A percentile compares a stretch with the other conserved stretches of the same genome.
Evolutionary conservation across 2,113 vertebrate species (phyloP).

Genomic region (Ahaetulla prasina): DNA sequence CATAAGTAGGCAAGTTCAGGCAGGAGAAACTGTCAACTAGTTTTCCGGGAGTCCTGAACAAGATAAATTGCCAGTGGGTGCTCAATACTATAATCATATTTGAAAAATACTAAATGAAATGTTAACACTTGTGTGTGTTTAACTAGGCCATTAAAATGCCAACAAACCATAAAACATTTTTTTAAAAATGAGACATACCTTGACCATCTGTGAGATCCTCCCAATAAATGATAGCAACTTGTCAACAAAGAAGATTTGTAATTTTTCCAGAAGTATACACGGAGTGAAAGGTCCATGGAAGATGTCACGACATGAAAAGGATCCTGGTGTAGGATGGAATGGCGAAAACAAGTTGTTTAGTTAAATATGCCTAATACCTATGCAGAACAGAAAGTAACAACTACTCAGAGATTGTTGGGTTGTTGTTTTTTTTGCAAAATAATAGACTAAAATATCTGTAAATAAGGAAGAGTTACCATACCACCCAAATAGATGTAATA

Average conservation of each 20-base stretch:
- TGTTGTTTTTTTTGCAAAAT: neutral
- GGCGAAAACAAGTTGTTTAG: neutral
- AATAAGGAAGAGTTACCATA: conserved; percentile 48
- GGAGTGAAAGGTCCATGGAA: conserved; percentile 71
- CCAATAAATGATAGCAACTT: conserved; percentile 69
- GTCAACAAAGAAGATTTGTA: conserved; percentile 57
- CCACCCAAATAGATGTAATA: conserved; percentile 78
- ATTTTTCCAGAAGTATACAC: conserved; percentile 67
- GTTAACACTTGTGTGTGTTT: neutral
- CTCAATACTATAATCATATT: neutral
- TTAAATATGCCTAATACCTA: neutral
- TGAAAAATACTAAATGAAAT: neutral
- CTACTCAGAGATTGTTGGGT: neutral
- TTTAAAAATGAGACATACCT: conserved; percentile 58
- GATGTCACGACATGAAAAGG: conserved; percentile 71
- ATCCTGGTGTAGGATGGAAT: conserved; percentile 53
- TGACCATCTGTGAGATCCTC: conserved; percentile 70
- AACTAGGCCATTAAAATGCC: neutral
- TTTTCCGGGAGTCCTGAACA: neutral
- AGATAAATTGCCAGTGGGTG: neutral
- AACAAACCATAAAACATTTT: neutral
- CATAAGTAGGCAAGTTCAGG: neutral
- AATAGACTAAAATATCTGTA: neutral
- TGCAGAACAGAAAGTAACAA: neutral
- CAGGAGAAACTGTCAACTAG: neutral